Evolutionary conservation across 2,797 vertebrate species (phyloP).

Genomic region (Platyrinchus mystaceus): DNA sequence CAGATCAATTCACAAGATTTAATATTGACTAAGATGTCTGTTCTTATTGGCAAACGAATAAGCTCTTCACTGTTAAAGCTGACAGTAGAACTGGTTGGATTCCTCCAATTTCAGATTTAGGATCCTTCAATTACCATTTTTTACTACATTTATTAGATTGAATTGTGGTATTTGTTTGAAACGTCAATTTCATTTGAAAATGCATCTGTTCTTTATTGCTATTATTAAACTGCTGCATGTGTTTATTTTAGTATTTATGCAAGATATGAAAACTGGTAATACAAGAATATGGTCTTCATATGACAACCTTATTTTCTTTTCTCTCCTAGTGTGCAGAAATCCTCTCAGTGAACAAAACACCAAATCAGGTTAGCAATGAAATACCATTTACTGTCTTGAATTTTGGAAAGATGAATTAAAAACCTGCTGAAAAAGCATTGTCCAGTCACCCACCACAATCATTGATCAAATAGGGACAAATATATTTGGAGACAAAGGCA

Average conservation of each 20-base stretch:
- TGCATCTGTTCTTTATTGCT: neutral
- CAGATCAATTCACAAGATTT: constrained; percentile 13
- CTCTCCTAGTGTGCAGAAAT: neutral
- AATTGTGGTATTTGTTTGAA: neutral
- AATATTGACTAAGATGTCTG: constrained; percentile 35
- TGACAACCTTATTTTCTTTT: neutral
- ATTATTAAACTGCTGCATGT: neutral
- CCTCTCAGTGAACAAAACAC: neutral
- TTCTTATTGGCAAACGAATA: neutral
- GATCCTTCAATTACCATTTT: neutral
- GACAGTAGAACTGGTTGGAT: neutral
- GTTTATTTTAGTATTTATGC: neutral
- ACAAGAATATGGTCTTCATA: neutral
- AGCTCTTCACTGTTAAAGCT: neutral
- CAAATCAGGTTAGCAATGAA: neutral
- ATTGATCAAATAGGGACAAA: neutral
- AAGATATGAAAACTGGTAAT: neutral
- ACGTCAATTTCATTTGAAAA: neutral
- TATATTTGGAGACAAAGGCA: neutral
- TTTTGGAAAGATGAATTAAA: neutral
- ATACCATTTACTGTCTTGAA: neutral
- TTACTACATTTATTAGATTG: neutral
- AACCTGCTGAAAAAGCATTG: neutral
- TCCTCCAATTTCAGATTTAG: neutral
- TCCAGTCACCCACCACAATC: neutral